Conservation (phyloP, 2,797 vertebrate species). For the Hypotaenidia okinawae region DNA sequence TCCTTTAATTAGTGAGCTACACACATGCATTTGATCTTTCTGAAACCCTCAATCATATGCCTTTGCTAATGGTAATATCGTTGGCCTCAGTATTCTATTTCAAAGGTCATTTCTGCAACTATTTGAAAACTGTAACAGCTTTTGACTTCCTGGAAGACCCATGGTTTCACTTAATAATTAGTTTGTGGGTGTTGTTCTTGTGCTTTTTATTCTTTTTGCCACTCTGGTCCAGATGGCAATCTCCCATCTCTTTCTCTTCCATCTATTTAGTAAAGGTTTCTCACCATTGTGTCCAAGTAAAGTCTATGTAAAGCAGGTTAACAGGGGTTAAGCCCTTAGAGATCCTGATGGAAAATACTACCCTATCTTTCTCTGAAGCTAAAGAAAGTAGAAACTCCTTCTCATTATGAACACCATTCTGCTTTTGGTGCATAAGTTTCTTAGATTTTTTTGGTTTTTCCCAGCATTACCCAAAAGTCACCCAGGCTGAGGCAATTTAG, state of each 20-base stretch:
- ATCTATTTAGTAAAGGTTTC: neutral
- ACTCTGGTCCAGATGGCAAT: neutral
- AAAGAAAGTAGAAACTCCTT: neutral
- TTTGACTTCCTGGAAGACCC: neutral
- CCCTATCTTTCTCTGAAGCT: neutral
- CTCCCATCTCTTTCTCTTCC: neutral
- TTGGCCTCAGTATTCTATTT: neutral
- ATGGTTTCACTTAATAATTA: neutral
- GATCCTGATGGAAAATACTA: neutral
- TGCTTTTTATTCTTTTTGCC: neutral
- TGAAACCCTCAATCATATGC: neutral
- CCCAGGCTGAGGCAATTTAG: neutral
- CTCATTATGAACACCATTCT: neutral
- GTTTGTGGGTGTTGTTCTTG: neutral
- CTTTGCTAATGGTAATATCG: neutral
- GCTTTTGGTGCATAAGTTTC: neutral
- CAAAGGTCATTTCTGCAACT: neutral
- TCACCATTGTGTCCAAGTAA: neutral
- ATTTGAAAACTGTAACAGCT: neutral
- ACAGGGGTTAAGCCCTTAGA: neutral
- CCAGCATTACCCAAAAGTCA: neutral
- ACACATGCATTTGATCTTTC: rapidly evolving
- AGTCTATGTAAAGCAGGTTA: neutral
- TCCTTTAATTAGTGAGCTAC: neutral
- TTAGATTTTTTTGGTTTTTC: neutral